These are phyloP conservation scores for Gymnodraco acuticeps DNA, from an alignment of 2,797 vertebrate species.

Conservation along the genomic window DNA sequence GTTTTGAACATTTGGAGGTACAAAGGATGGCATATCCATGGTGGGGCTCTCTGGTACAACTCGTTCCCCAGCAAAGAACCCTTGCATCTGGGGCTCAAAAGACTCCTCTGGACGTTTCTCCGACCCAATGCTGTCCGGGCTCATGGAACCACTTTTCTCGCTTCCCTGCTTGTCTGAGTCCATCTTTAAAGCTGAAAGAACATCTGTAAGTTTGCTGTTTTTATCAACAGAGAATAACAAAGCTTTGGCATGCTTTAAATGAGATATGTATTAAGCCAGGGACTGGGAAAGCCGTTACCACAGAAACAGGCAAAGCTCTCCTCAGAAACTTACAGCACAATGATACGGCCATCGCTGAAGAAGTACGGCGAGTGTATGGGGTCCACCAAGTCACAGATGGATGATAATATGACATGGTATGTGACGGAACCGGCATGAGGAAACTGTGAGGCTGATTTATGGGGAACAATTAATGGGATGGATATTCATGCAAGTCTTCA, in stretches of 20 bases:
- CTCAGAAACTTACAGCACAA: constrained; percentile 82
- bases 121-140: constrained; percentile 88
- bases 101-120: constrained; percentile 87
- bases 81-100: constrained; percentile 88
- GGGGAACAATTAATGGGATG: constrained; percentile 77
- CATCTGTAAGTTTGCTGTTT: constrained; percentile 95
- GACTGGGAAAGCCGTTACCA: constrained; percentile 67
- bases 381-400: constrained; percentile 83
- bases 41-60: constrained; percentile 82
- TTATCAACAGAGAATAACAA: constrained; percentile 62
- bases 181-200: constrained; percentile 99
- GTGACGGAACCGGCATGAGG: constrained; percentile 81
- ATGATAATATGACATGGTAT: constrained; percentile 79
- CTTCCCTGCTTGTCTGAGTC: constrained; percentile 88
- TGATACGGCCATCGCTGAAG: constrained; percentile 79
- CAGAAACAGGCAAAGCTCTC: constrained; percentile 83
- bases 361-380: constrained; percentile 75
- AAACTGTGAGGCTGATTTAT: constrained; percentile 78
- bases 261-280: constrained; percentile 65
- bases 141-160: constrained; percentile 83
- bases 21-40: constrained; percentile 77
- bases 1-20: constrained; percentile 74
- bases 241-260: constrained; percentile 71
- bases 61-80: constrained; percentile 86
- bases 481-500: constrained; percentile 69